Conservation (phyloP, 2,888 invertebrate genomes). For the Ceramica pisi region DNA sequence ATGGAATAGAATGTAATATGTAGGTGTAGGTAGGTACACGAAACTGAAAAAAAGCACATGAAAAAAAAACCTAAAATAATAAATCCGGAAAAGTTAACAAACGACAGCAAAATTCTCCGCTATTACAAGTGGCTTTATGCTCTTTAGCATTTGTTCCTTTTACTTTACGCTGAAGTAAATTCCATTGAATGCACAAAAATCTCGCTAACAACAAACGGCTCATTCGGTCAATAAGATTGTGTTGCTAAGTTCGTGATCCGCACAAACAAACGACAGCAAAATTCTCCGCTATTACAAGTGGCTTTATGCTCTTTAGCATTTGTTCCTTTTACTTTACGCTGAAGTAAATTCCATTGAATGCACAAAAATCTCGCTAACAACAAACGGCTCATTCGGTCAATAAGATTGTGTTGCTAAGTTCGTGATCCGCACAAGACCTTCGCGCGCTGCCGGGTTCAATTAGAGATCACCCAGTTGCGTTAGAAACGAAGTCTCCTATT, state of each 20-base stretch:
- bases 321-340: conserved; percentile 20
- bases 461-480: conserved; percentile 82
- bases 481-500: conserved; percentile 78
- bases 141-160: conserved; percentile 27
- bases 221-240: conserved; percentile 70
- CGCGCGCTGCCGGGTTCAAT: conserved; percentile 82
- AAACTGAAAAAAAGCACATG: conserved; percentile 15
- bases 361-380: conserved; percentile 56
- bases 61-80: conserved; percentile 21
- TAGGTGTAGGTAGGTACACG: too few relatives aligned
- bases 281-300: conserved; percentile 5
- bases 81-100: conserved; percentile 7
- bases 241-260: conserved; percentile 70
- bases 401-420: conserved; percentile 66
- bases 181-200: conserved; percentile 52
- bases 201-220: conserved; percentile 57
- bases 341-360: conserved; percentile 51
- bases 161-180: conserved; percentile 30
- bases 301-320: conserved; percentile 14
- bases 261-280: conserved; percentile 23
- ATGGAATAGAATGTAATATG: conserved; percentile 3
- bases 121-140: conserved; percentile 1
- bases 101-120: neutral
- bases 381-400: conserved; percentile 67
- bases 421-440: conserved; percentile 77